These are phyloP conservation scores for Rhagonycha lutea DNA, from an alignment of 2,888 invertebrate species.

Conservation along the genomic window DNA sequence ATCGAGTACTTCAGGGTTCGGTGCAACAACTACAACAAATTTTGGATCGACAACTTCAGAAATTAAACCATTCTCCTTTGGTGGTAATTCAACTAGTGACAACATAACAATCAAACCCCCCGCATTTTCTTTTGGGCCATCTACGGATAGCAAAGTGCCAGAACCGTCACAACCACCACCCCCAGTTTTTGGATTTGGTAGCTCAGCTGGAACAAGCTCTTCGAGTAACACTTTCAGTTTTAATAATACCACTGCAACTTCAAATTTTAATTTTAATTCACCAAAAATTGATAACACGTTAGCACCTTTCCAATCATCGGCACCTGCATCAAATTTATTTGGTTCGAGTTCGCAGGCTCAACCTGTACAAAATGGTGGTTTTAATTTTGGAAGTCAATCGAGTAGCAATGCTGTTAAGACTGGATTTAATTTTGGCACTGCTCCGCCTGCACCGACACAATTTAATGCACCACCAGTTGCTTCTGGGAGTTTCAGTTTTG, in stretches of 20 bases:
- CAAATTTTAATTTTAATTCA: slow-evolving; percentile 34
- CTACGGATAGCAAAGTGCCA: slow-evolving; percentile 27
- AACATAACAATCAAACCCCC: slow-evolving; percentile 35
- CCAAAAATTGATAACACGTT: slow-evolving; percentile 12
- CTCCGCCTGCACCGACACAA: slow-evolving; percentile 22
- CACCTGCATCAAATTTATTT: slow-evolving; percentile 39
- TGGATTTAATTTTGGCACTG: slow-evolving; percentile 48
- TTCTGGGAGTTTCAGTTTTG: slow-evolving; percentile 49
- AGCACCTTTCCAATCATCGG: slow-evolving; percentile 16
- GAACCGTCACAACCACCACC: slow-evolving; percentile 10
- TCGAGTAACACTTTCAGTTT: slow-evolving; percentile 37
- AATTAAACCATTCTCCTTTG: slow-evolving; percentile 39
- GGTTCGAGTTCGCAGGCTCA: slow-evolving; percentile 16
- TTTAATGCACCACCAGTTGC: slow-evolving; percentile 11
- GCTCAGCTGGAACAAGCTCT: slow-evolving; percentile 17
- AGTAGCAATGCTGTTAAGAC: slow-evolving; percentile 34
- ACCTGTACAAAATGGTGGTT: slow-evolving; percentile 42
- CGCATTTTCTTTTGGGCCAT: slow-evolving; percentile 43
- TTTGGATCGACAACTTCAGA: slow-evolving; percentile 18
- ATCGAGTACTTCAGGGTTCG: neutral
- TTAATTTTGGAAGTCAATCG: slow-evolving; percentile 44
- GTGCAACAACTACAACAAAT: neutral
- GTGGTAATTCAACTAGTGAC: slow-evolving; percentile 14
- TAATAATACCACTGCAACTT: slow-evolving; percentile 43
- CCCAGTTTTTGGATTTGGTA: slow-evolving; percentile 42